These are phyloP conservation scores for Alethe castanea DNA, from an alignment of 2,113 vertebrate species.

Conservation along the genomic window DNA sequence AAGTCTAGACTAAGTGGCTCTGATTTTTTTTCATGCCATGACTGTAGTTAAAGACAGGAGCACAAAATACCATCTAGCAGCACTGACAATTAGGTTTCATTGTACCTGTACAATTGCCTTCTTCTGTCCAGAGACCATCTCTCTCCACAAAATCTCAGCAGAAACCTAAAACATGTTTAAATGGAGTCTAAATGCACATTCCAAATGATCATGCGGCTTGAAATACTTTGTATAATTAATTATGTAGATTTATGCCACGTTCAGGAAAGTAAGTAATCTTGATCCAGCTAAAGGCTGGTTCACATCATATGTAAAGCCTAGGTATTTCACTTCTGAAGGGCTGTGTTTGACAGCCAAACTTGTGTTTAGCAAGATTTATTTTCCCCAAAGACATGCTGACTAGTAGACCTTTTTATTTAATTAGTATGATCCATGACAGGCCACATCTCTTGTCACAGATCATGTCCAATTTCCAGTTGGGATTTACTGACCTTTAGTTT, in stretches of 20 bases:
- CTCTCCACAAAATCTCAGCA: background rate
- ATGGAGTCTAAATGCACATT: background rate
- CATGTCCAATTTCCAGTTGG: background rate
- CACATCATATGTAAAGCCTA: background rate
- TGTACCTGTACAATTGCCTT: background rate
- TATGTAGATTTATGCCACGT: background rate
- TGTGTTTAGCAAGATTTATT: background rate
- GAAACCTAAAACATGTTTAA: background rate
- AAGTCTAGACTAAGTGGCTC: background rate
- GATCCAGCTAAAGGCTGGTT: background rate
- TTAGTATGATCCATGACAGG: background rate
- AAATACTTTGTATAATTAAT: background rate
- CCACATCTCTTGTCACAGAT: background rate
- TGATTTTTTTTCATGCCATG: background rate
- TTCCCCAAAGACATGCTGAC: background rate
- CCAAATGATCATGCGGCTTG: background rate
- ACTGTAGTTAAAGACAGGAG: background rate
- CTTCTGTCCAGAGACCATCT: background rate
- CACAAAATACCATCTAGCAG: background rate
- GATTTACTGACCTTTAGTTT: slow-evolving; percentile 30
- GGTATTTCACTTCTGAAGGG: background rate
- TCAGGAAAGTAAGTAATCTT: background rate
- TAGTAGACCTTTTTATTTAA: background rate
- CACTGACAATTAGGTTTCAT: background rate
- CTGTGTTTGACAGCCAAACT: background rate